Evolutionary conservation across 2,797 vertebrate genomes (phyloP).

Genomic region (Pterois miles): DNA sequence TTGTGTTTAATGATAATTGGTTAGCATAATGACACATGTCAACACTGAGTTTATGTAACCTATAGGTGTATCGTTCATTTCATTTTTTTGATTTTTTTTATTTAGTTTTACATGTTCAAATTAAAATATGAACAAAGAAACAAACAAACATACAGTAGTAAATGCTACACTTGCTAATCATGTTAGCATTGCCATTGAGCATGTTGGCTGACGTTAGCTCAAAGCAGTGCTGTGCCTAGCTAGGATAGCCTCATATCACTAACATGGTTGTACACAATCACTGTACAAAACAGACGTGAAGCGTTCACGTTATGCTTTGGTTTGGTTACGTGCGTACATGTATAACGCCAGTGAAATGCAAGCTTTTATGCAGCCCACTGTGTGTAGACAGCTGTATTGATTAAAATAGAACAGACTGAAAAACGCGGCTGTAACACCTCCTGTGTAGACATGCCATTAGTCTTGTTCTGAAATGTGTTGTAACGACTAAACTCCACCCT

Average conservation of each 20-base stretch:
- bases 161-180: background rate
- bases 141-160: too few relatives aligned
- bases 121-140: too few relatives aligned
- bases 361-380: background rate
- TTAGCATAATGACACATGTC: background rate
- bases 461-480: slow-evolving; percentile 14
- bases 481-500: slow-evolving; percentile 1
- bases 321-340: background rate
- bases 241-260: background rate
- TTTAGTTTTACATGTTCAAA: too few relatives aligned
- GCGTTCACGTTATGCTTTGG: background rate
- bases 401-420: background rate
- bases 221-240: background rate
- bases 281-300: background rate
- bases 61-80: too few relatives aligned
- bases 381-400: background rate
- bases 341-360: background rate
- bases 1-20: background rate
- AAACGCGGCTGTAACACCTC: background rate
- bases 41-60: too few relatives aligned
- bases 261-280: background rate
- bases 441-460: background rate
- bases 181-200: background rate
- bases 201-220: background rate
- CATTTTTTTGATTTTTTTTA: too few relatives aligned